Evolutionary conservation across 64 coral and sea anemone species (phyloP).

Genomic region (Montipora foliosa): DNA sequence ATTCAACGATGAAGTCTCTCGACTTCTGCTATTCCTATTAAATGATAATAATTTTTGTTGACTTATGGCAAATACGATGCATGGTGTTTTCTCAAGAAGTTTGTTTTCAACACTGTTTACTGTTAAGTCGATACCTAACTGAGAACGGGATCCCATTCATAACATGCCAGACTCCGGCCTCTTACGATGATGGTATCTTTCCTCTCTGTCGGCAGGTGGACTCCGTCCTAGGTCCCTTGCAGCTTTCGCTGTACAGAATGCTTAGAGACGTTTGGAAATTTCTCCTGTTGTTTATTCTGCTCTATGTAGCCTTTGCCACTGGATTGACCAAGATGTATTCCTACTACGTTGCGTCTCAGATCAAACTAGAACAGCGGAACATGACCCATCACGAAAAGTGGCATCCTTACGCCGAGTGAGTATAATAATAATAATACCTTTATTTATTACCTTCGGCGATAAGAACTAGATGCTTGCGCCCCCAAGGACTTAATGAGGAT

Average conservation of each 20-base stretch:
- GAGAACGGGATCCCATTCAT: no score
- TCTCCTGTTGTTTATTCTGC: constrained; percentile 56
- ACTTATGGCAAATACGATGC: no score
- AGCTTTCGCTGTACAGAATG: constrained; percentile 74
- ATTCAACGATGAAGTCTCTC: no score
- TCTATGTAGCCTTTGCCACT: constrained; percentile 49
- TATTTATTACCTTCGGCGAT: no score
- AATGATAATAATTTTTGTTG: no score
- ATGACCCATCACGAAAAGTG: not conserved
- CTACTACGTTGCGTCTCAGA: constrained; percentile 37
- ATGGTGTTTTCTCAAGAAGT: no score
- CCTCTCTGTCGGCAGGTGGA: constrained; percentile 21
- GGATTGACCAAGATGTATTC: constrained; percentile 68
- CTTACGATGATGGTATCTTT: not conserved
- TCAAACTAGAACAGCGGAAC: not conserved
- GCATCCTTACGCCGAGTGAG: not conserved
- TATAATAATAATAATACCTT: not conserved
- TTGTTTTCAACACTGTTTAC: no score
- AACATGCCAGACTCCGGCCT: no score
- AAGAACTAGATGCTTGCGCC: no score
- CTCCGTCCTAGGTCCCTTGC: constrained; percentile 65
- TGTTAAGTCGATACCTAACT: no score
- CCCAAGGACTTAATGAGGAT: no score
- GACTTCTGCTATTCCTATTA: no score
- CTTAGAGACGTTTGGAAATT: constrained; percentile 65